Evolutionary conservation across 2,888 invertebrate genomes (phyloP).

Genomic region (Tridacna gigas): DNA sequence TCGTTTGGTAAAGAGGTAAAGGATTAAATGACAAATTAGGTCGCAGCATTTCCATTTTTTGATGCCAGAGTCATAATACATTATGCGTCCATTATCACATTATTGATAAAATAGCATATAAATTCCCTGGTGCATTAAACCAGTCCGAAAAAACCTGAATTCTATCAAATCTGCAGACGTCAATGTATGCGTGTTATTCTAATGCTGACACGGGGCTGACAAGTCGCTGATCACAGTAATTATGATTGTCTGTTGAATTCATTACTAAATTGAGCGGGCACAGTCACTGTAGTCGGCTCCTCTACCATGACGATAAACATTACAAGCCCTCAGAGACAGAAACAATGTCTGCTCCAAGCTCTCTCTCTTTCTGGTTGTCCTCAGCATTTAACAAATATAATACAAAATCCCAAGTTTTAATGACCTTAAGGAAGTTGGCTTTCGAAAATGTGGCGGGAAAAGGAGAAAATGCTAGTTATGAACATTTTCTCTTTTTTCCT

Average conservation of each 20-base stretch:
- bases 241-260: constrained; percentile 21
- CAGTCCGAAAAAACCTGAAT: constrained; percentile 14
- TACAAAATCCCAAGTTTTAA: no score
- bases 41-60: not conserved
- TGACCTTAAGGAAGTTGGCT: not conserved
- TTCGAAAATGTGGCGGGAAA: not conserved
- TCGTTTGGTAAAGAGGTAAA: no score
- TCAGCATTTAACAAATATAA: no score
- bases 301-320: no score
- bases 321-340: no score
- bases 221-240: constrained; percentile 15
- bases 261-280: constrained; percentile 2
- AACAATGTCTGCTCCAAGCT: no score
- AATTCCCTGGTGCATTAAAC: constrained; percentile 16
- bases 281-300: not conserved
- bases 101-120: constrained; percentile 4
- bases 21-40: not conserved
- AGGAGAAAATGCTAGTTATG: not conserved
- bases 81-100: constrained; percentile 23
- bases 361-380: no score
- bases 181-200: constrained; percentile 17
- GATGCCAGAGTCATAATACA: not conserved
- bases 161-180: constrained; percentile 20
- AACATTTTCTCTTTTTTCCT: not conserved
- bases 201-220: constrained; percentile 19